phyloP scores from a whole-genome alignment of 2,888 invertebrate genomes.

The Dicranocentrus wangi region DNA sequence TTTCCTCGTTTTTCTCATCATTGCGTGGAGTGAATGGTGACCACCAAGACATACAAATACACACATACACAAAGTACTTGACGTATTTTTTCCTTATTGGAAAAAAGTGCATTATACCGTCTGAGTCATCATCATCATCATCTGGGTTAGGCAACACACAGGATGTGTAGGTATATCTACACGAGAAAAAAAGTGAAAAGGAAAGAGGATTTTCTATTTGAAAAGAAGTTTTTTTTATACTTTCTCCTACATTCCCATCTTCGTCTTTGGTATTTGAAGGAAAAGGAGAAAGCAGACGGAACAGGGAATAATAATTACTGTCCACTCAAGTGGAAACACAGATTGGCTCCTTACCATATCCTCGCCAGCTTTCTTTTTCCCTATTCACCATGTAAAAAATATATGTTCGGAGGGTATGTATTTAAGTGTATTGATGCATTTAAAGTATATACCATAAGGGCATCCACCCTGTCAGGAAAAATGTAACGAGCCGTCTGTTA shows the following conservation, averaged over 20 bases:
- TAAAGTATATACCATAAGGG: background rate
- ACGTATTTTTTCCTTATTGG: no score
- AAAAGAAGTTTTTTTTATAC: constrained; percentile 4
- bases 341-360: constrained; percentile 65
- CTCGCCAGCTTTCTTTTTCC: constrained; percentile 9
- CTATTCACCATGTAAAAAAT: background rate
- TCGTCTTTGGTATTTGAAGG: constrained; percentile 13
- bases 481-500: constrained; percentile 7
- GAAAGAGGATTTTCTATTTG: background rate
- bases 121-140: no score
- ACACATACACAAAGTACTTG: background rate
- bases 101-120: no score
- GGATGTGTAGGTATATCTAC: no score
- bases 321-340: constrained; percentile 70
- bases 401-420: background rate
- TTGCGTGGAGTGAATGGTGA: background rate
- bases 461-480: background rate
- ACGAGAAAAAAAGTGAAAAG: background rate
- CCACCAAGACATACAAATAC: background rate
- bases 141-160: background rate
- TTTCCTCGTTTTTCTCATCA: background rate
- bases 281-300: constrained; percentile 42
- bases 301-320: constrained; percentile 68
- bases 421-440: background rate
- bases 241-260: background rate